These are phyloP conservation scores for Meloidogyne hapla DNA, from an alignment of 1,140 invertebrate species.

Conservation along the genomic window DNA sequence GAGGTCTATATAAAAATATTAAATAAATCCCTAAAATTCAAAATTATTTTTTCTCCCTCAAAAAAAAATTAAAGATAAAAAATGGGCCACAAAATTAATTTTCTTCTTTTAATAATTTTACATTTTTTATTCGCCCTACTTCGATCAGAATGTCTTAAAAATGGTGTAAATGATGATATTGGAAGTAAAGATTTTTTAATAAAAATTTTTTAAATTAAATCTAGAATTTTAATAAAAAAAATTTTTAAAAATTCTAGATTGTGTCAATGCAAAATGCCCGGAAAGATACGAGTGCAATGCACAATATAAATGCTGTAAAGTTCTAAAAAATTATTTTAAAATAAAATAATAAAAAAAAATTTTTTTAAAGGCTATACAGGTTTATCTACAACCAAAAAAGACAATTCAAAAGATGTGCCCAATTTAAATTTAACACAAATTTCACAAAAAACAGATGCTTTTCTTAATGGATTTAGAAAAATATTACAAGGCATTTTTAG, in stretches of 20 bases:
- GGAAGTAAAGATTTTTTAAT: neutral
- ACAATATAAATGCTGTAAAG: slow-evolving; percentile 25
- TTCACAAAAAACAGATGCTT: neutral
- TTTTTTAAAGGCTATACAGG: neutral
- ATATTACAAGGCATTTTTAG: neutral
- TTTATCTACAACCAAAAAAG: neutral
- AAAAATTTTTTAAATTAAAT: too few species aligned
- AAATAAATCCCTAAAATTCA: neutral
- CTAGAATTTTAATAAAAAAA: too few species aligned
- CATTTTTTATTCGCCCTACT: neutral
- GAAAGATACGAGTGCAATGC: slow-evolving; percentile 13
- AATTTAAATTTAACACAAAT: neutral
- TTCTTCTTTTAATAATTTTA: neutral
- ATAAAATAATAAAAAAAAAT: too few species aligned
- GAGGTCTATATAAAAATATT: neutral
- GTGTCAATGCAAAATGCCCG: slow-evolving; percentile 9
- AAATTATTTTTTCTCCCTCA: neutral
- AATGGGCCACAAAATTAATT: neutral
- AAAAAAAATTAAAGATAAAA: neutral
- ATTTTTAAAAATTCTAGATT: neutral
- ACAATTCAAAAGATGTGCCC: too few species aligned
- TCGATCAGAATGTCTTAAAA: neutral
- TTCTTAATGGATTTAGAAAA: neutral
- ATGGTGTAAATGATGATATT: neutral
- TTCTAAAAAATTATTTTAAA: neutral